phyloP scores from a whole-genome alignment of 2,888 invertebrate genomes.

The Saturnia pavonia region DNA sequence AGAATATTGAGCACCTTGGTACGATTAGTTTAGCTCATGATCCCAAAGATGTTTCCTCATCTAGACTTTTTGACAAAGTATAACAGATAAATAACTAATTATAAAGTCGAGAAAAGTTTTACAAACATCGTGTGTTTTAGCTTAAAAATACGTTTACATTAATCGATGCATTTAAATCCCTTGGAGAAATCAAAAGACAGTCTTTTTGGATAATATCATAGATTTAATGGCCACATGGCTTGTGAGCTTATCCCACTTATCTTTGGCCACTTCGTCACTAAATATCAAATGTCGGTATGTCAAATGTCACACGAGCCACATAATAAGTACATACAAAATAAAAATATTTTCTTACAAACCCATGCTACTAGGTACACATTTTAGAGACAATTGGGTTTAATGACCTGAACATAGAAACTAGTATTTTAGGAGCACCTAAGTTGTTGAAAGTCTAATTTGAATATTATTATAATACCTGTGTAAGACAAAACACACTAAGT shows the following conservation, averaged over 20 bases:
- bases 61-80: not conserved
- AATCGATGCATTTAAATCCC: not conserved
- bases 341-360: not conserved
- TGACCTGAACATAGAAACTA: constrained; percentile 3
- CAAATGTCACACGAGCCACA: not conserved
- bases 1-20: not conserved
- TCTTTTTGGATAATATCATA: not conserved
- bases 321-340: not conserved
- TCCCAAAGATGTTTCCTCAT: not conserved
- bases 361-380: not conserved
- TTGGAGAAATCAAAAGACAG: not conserved
- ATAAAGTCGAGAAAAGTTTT: not conserved
- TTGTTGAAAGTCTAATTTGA: not conserved
- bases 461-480: not conserved
- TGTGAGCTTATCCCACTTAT: not conserved
- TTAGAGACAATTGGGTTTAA: not conserved
- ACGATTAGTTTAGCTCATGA: not conserved
- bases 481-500: not conserved
- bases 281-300: not conserved
- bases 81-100: not conserved
- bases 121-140: not conserved
- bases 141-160: not conserved
- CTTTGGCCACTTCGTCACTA: not conserved
- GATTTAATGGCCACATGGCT: not conserved
- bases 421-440: constrained; percentile 4